Evolutionary conservation across 2,113 vertebrate species (phyloP), one percentile per base, ranked within the genome.

Genomic region (Crocuta crocuta): DNA sequence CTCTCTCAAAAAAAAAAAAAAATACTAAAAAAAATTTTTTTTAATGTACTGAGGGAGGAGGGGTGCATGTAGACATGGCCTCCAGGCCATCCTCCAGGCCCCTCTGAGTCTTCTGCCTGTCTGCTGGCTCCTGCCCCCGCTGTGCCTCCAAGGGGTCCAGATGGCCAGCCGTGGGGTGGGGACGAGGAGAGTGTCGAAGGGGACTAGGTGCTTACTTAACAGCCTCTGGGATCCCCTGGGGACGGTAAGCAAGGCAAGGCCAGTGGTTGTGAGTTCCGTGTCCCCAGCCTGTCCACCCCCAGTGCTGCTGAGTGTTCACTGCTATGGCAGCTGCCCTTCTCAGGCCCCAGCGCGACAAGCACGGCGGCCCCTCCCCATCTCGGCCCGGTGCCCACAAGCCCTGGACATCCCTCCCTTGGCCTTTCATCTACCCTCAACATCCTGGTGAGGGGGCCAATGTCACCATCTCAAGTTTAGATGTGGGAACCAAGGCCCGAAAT

Each of bases 121-220:
- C 66, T 91, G 82, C 50, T 66, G 31, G 33, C 85, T 63, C 19
- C 66, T 85, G 6, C 50, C 74, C 93, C 68, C 31, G 8, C 53
- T 4, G 21, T 39, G 55, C 50, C 68, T 83, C 76, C 17, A 66
- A 35, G 76, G 19, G 23, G 4, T 93, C 96, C 97, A 96, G 96
- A 95, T 96, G 97, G 89, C 94, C 79, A 71, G 61, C 26, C 0
- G 0, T 23, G 55, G 78, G 68, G 43, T 39, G 15, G 45, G 92
- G 45, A 28, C 1, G 1, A 19, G 45, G 65, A 83, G 58, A 66
- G 17, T 48, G 35, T 65, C 89, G 87, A 86, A 91, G 84, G 86
- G 79, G 48, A 85, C 89, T 94, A 97, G 96, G 93, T 94, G 89
- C 81, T 85, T 85, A 96, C 89, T 96, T 94, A 96, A 89, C 53